Percentiles rank a stretch among this genome's conserved stretches.
These are phyloP conservation scores for Rhynchomys soricoides DNA, from an alignment of 2,113 vertebrate species.

Conservation along the genomic window DNA sequence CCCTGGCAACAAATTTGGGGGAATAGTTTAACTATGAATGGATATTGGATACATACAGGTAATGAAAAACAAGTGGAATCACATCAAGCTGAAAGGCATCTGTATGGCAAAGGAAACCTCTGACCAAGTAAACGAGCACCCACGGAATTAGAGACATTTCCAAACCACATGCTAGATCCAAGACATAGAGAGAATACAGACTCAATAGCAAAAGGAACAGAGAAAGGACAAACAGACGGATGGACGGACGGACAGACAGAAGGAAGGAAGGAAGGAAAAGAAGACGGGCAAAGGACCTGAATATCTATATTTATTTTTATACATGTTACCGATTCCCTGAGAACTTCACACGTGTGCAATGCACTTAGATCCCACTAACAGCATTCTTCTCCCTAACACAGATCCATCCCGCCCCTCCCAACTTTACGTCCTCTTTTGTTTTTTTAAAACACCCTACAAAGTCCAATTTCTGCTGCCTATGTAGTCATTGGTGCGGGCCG, in stretches of 20 bases:
- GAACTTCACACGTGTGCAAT: not conserved
- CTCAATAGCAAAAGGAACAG: not conserved
- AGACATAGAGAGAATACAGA: not conserved
- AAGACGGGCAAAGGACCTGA: not conserved
- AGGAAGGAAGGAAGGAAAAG: not conserved
- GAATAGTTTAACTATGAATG: conserved; percentile 48
- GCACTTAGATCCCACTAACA: not conserved
- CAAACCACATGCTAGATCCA: not conserved
- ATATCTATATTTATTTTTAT: not conserved
- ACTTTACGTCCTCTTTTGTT: not conserved
- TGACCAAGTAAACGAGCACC: not conserved
- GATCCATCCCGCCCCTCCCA: too few species aligned
- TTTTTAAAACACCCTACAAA: not conserved
- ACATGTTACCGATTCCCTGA: not conserved
- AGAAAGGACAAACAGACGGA: not conserved
- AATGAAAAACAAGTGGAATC: not conserved
- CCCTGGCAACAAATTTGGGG: not conserved
- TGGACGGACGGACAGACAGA: too few species aligned
- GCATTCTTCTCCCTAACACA: not conserved
- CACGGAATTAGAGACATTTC: not conserved
- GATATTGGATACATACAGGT: not conserved
- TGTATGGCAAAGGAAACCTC: not conserved
- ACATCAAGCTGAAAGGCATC: not conserved
- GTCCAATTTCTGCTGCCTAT: not conserved
- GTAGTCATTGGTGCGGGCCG: not conserved